Conservation (phyloP, 2,797 vertebrate genomes). For the Staurois parvus region DNA sequence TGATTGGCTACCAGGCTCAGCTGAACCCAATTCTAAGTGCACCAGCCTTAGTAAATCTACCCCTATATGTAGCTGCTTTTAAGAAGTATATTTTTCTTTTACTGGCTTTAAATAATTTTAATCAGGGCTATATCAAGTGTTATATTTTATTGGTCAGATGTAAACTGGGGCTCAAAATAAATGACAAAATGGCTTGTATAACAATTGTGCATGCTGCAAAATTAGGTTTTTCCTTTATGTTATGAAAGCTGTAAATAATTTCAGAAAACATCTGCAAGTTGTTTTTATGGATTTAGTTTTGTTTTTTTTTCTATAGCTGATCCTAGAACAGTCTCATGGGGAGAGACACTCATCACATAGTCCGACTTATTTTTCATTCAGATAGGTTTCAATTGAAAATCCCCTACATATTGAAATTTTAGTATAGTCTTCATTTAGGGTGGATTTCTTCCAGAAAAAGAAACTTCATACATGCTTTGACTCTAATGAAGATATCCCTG, state of each 20-base stretch:
- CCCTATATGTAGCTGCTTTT: too few species aligned
- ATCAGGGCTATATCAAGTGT: too few species aligned
- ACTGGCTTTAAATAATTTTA: too few species aligned
- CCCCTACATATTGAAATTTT: constrained; percentile 13
- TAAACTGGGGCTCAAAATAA: too few species aligned
- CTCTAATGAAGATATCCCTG: too few species aligned
- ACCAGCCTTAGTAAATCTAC: too few species aligned
- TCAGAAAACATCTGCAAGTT: constrained; percentile 1
- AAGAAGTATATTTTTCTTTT: too few species aligned
- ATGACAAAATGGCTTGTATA: too few species aligned
- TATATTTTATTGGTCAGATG: too few species aligned
- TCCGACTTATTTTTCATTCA: constrained; percentile 2
- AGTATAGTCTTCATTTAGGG: not conserved
- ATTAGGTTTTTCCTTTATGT: not conserved
- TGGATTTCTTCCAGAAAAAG: not conserved
- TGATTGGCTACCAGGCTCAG: too few species aligned
- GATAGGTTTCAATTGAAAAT: constrained; percentile 22
- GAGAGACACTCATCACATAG: constrained; percentile 20
- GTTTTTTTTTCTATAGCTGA: not conserved
- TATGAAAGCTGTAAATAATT: not conserved
- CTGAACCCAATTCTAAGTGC: too few species aligned
- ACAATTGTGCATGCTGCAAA: too few species aligned
- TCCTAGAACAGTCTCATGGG: constrained; percentile 12
- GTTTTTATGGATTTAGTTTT: constrained; percentile 1
- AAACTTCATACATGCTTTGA: not conserved